phyloP scores from a whole-genome alignment of 2,888 invertebrate genomes.

The Bombyx huttoni region DNA sequence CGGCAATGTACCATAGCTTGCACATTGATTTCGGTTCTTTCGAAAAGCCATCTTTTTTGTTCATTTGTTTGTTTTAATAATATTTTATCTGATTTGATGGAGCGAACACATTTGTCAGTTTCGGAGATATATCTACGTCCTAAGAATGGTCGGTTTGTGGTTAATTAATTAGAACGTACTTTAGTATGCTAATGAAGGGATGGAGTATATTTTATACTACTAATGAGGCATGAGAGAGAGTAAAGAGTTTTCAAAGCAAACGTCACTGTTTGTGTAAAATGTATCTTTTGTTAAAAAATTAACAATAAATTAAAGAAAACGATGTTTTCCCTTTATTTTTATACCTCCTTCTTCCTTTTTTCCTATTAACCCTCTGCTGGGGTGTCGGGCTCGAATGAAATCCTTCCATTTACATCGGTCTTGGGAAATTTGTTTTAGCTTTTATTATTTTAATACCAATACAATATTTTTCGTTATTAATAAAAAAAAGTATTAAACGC shows the following conservation, averaged over 20 bases:
- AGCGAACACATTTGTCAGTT: conserved; percentile 68
- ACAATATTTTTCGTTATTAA: no score
- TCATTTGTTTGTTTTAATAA: conserved; percentile 72
- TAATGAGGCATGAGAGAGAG: conserved; percentile 28
- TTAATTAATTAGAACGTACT: conserved; percentile 58
- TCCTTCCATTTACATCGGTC: no score
- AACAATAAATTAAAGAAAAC: not conserved
- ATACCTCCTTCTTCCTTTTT: no score
- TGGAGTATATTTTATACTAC: conserved; percentile 10
- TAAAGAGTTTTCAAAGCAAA: not conserved
- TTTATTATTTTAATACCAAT: no score
- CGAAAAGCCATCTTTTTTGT: conserved; percentile 66
- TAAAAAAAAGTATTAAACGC: not conserved
- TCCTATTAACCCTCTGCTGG: no score
- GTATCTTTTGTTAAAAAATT: not conserved
- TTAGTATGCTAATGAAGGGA: conserved; percentile 54
- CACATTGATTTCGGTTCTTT: conserved; percentile 72
- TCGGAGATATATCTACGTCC: conserved; percentile 54
- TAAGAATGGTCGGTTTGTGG: conserved; percentile 35
- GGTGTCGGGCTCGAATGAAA: no score
- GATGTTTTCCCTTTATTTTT: not conserved
- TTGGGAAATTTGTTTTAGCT: no score
- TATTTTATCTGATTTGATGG: conserved; percentile 70
- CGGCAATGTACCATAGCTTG: conserved; percentile 55
- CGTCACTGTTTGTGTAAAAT: not conserved